Conservation (phyloP, 2,113 vertebrate genomes). For the Collichthys lucidus region DNA sequence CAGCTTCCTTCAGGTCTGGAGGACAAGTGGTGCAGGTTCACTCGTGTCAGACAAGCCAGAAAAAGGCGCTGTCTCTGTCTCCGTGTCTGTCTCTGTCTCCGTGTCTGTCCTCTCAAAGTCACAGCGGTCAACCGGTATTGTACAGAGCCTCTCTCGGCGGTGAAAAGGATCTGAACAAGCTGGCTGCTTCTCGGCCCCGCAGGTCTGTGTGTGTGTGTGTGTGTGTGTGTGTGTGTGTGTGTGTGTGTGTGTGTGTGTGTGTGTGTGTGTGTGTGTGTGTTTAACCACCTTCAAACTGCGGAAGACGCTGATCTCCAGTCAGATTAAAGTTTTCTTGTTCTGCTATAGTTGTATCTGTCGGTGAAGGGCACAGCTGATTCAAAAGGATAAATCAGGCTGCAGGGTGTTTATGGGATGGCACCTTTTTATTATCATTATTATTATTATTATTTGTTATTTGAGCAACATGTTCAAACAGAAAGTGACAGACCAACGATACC, state of each 20-base stretch:
- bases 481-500: neutral
- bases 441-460: too few relatives aligned
- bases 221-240: too few relatives aligned
- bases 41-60: neutral
- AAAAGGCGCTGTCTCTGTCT: neutral
- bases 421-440: neutral
- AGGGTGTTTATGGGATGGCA: neutral
- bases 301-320: slow-evolving; percentile 23
- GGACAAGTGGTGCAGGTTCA: neutral
- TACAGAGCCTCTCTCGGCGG: neutral
- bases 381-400: neutral
- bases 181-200: slow-evolving; percentile 8
- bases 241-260: neutral
- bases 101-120: slow-evolving; percentile 5
- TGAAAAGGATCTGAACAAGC: slow-evolving; percentile 3
- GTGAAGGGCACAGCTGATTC: slow-evolving; percentile 14
- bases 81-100: neutral
- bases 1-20: slow-evolving; percentile 1
- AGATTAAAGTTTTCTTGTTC: slow-evolving; percentile 6
- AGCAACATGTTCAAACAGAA: slow-evolving; percentile 32
- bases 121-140: slow-evolving; percentile 14
- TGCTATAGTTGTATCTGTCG: fast-evolving
- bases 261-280: neutral
- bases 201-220: neutral
- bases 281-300: slow-evolving; percentile 1